Evolutionary conservation across 2,888 invertebrate species (phyloP), one percentile per base, ranked within the genome.

Genomic region (Blera fallax): DNA sequence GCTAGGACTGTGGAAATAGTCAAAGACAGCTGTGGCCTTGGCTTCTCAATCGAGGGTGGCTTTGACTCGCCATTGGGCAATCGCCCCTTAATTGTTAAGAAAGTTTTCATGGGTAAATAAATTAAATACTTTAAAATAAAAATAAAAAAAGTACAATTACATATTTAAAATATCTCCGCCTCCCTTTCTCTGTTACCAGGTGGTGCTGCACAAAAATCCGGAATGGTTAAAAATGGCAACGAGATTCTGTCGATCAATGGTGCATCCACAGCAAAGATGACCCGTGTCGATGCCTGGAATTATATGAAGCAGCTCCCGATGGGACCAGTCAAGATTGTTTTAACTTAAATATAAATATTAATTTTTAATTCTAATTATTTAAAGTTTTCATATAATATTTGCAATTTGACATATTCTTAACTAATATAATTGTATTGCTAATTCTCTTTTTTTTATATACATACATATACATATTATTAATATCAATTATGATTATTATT

Each of bases 221-320:
- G 97, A 81, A 94, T 95, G 90, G 94, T 98, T 89, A 94, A 95
- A 90, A 96, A 96, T 88, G 97, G 97, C 69, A 98, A 98, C 91
- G 97, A 98, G 92, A 94, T 98, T 88, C 92, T 98, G 37, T 94
- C 95, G 88, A 96, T 98, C 67, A 97, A 98, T 89, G 96, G 95
- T 67, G 94, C 94, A 87, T 95, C 96, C 88, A 95, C 97, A 90
- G 95, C 95, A 87, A 94, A 95, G 82, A 95, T 97, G 94, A 96
- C 98, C n/a, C 95, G 98, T 89, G 97, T 97, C 88, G 97, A 98
- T 93, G 98, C 97, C 69, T 98, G 98, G 98, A 96, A 96, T 88
- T 95, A 96, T 83, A 96, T 98, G 93, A 98, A 98, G 92, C 96
- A 96, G 89, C 92, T 98, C 87, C 96, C 97, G 69, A 95, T 97